phyloP scores from a whole-genome alignment of 1,140 invertebrate genomes.

The Leptopilina boulardi region DNA sequence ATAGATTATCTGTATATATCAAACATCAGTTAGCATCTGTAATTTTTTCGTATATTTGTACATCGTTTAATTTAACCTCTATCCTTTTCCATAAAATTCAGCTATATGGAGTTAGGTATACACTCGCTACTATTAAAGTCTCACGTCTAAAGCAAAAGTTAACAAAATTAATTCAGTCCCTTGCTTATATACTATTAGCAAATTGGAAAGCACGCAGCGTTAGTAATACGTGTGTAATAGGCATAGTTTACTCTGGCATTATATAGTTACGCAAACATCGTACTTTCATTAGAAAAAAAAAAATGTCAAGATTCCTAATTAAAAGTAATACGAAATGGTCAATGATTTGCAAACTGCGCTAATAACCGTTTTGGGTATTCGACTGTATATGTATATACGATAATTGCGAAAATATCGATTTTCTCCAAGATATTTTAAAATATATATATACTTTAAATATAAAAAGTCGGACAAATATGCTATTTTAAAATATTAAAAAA shows the following conservation, averaged over 20 bases:
- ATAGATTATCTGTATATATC: too few relatives aligned
- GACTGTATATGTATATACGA: too few relatives aligned
- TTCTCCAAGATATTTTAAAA: not conserved
- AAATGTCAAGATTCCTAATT: constrained; percentile 30
- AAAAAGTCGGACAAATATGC: not conserved
- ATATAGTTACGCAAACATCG: not conserved
- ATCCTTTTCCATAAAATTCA: not conserved
- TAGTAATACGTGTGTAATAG: constrained; percentile 21
- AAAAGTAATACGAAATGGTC: constrained; percentile 27
- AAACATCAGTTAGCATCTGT: too few relatives aligned
- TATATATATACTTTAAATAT: not conserved
- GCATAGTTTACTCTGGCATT: not conserved
- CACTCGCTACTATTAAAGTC: not conserved
- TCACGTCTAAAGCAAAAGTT: not conserved
- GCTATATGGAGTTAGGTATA: not conserved
- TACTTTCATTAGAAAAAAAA: constrained; percentile 4
- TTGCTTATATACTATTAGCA: constrained; percentile 26
- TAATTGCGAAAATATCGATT: constrained; percentile 5
- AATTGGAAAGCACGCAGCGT: constrained; percentile 18
- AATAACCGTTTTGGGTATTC: constrained; percentile 33
- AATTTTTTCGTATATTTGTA: too few relatives aligned
- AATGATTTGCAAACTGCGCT: constrained; percentile 25
- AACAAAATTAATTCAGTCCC: constrained; percentile 14
- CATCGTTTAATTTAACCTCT: not conserved
- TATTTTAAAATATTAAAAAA: too few relatives aligned